Percentiles rank a stretch among this genome's conserved stretches.
These are phyloP conservation scores for Colossoma macropomum DNA, from an alignment of 2,113 vertebrate species.

Conservation along the genomic window DNA sequence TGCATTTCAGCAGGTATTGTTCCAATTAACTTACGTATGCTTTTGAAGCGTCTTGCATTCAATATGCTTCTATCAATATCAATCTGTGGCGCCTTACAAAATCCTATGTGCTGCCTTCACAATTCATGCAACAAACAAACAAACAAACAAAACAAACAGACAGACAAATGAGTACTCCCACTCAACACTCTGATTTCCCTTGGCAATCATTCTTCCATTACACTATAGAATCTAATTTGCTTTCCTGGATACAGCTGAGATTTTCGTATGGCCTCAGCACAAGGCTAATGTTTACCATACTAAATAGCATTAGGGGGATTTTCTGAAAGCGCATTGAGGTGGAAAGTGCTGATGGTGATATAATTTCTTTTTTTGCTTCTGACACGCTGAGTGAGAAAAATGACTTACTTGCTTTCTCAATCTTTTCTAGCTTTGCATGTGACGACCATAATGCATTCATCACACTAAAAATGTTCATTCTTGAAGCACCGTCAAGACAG, in stretches of 20 bases:
- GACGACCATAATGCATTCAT: not conserved
- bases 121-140: not conserved
- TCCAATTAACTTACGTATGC: not conserved
- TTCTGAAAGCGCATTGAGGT: conserved; percentile 5
- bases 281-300: conserved; percentile 11
- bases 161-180: not conserved
- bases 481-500: too few species aligned
- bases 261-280: conserved; percentile 9
- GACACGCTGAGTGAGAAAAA: not conserved
- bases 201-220: not conserved
- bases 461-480: too few species aligned
- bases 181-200: not conserved
- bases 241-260: not conserved
- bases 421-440: not conserved
- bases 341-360: conserved; percentile 8
- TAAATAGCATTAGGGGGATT: conserved; percentile 24
- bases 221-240: not conserved
- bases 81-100: not conserved
- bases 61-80: not conserved
- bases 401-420: not conserved
- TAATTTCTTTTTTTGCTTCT: conserved; percentile 3
- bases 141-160: not conserved
- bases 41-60: not conserved
- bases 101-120: not conserved
- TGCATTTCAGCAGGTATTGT: not conserved